Base-by-base conservation (phyloP, 2,113 vertebrate species). In the Ancistrus triradiatus region DNA sequence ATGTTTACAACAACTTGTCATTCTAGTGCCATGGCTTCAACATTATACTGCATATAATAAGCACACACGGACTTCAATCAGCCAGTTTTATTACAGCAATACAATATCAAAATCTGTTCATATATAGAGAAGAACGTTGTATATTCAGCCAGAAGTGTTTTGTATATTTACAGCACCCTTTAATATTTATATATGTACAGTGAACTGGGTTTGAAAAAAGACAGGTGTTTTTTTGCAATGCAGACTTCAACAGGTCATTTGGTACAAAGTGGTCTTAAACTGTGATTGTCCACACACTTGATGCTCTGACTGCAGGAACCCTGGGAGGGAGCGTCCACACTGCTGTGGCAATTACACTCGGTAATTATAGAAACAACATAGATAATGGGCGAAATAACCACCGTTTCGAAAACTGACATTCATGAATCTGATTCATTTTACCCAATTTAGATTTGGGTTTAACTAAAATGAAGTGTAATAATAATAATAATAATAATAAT, bases 11-110 rank as follows among this genome's bases (percentile, higher is more conserved):
- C n/a, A n/a, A n/a, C n/a, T n/a, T n/a, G n/a, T n/a, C n/a, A n/a
- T n/a, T n/a, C n/a, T n/a, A n/a, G n/a, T n/a, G n/a, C n/a, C n/a
- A n/a, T n/a, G n/a, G n/a, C n/a, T n/a, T n/a, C n/a, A n/a, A n/a
- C n/a, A n/a, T n/a, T n/a, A n/a, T n/a, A n/a, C n/a, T n/a, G n/a
- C n/a, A n/a, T n/a, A 42, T 43, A 70, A 56, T 49, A 58, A 48
- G 40, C 27, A 70, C n/a, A 62, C 56, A 28, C 58, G 63, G 53
- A 74, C 59, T 59, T 67, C 63, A 67, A 60, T 83, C 76, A 83
- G 90, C 82, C 72, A 90, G 55, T 40, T 85, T 83, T 87, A 90
- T 89, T 90, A 77, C 79, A 85, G 66, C 83, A 87, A 89, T 85
- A 90, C 87, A 87, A 87, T 84, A 85, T 84, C 78, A 85, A 81